These are phyloP conservation scores for Xenops minutus DNA, from an alignment of 2,797 vertebrate species.

Conservation along the genomic window DNA sequence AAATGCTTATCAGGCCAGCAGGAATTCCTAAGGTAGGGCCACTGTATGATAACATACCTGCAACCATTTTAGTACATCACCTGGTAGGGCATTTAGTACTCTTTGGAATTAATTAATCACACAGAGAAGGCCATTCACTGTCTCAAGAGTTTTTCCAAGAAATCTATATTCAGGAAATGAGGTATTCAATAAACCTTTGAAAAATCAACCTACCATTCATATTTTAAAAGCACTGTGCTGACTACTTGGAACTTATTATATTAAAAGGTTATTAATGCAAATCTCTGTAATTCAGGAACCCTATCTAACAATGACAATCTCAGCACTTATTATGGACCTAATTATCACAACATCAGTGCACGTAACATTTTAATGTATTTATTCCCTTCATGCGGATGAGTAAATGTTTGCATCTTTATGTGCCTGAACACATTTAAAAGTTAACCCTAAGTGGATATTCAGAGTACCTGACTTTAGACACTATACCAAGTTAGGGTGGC, in stretches of 20 bases:
- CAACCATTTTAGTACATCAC: not conserved
- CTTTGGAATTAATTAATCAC: not conserved
- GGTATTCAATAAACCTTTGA: constrained; percentile 9
- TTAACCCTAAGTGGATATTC: not conserved
- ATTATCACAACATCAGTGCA: constrained; percentile 37
- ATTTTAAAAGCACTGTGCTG: constrained; percentile 28
- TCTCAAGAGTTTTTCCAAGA: not conserved
- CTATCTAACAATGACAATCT: not conserved
- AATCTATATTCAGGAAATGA: not conserved
- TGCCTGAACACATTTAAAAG: not conserved
- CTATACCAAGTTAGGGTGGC: not conserved
- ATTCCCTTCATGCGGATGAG: not conserved
- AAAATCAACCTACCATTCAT: not conserved
- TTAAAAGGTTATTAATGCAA: constrained; percentile 54
- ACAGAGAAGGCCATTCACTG: not conserved
- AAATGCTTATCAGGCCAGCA: not conserved
- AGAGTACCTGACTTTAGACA: not conserved
- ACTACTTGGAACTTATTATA: constrained; percentile 11
- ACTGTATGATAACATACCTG: not conserved
- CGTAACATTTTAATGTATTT: constrained; percentile 39
- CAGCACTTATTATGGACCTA: not conserved
- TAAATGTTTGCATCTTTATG: constrained; percentile 20
- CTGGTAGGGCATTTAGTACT: not conserved
- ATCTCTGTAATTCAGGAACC: constrained; percentile 10
- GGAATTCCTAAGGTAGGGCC: not conserved